These are phyloP conservation scores for Ormyrus pomaceus DNA, from an alignment of 2,888 invertebrate genomes.

Conservation along the genomic window DNA sequence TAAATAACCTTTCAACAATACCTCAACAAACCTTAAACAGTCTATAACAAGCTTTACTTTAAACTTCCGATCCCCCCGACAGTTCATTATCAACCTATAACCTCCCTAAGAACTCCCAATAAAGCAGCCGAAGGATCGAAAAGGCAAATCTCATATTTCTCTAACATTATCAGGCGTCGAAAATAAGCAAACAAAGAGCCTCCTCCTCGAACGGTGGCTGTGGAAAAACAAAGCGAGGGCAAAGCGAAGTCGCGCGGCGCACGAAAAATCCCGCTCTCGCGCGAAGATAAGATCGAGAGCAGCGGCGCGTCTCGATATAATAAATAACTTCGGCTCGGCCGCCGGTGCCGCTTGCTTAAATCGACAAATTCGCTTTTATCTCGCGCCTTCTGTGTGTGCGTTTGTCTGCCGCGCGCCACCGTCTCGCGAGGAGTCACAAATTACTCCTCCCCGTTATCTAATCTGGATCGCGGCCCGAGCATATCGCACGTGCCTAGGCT, in stretches of 20 bases:
- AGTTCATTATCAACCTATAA: neutral
- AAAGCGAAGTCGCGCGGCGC: neutral
- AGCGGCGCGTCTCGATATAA: neutral
- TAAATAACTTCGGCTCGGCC: constrained; percentile 18
- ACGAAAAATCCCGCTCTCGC: too few relatives aligned
- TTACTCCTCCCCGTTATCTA: constrained; percentile 23
- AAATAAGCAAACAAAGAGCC: too few relatives aligned
- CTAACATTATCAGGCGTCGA: too few relatives aligned
- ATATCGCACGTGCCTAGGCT: neutral
- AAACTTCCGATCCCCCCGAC: too few relatives aligned
- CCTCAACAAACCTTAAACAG: too few relatives aligned
- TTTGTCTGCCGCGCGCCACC: too few relatives aligned
- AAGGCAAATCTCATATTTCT: neutral
- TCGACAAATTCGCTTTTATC: constrained; percentile 20
- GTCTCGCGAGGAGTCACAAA: constrained; percentile 2
- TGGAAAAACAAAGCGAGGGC: neutral
- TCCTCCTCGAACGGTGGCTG: too few relatives aligned
- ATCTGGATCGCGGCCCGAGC: neutral
- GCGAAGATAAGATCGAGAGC: constrained; percentile 12
- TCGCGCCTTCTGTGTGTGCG: constrained; percentile 6
- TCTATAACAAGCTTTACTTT: too few relatives aligned
- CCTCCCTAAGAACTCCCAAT: neutral
- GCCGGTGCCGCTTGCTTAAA: neutral
- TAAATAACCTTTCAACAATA: too few relatives aligned
- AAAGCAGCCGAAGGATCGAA: neutral